Evolutionary conservation across 2,113 vertebrate genomes (phyloP), one percentile per base, ranked within the genome.

Genomic region (Aegithalos caudatus): DNA sequence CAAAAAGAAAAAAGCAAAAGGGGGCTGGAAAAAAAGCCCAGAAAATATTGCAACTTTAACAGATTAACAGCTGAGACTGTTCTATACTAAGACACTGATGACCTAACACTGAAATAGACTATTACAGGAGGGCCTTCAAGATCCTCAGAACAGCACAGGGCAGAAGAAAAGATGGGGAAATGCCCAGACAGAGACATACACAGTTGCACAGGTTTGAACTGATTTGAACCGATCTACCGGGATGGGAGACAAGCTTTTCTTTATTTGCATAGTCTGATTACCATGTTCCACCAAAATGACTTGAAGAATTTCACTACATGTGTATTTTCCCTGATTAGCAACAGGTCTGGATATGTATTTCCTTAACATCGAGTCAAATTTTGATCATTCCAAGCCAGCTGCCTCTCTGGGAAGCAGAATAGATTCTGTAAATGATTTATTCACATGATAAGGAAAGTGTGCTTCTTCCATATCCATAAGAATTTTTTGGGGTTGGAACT

Each of bases 11-110:
- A 33, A 8, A 31, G 11, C 21, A 44, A 23, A 44, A 22, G 9
- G 35, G 21, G 1, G 8, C 18, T 5, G 17, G 2, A 5, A n/a
- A n/a, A n/a, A n/a, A 4, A 22, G 1, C 1, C 15, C 20, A 69
- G 48, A 54, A 80, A 86, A 37, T 28, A 2, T 45, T 86, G 23
- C 12, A 83, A 28, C 11, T 72, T 48, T 11, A 53, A 45, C 28
- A 71, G 47, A 74, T 27, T 40, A 53, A 35, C 7, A 70, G 33
- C 28, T 14, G n/a, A 70, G 56, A 53, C 15, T 7, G 25, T 79
- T 48, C 24, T 16, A 31, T 40, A 11, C 18, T 7, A 5, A 73
- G 69, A 28, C 24, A 29, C 7, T 47, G 25, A n/a, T 2, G 4
- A 53, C 4, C 24, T 9, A 13, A 37, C 37, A 27, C 10, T 69